Base-by-base conservation (phyloP, 2,797 vertebrate species). In the Manis crassicaudata region DNA sequence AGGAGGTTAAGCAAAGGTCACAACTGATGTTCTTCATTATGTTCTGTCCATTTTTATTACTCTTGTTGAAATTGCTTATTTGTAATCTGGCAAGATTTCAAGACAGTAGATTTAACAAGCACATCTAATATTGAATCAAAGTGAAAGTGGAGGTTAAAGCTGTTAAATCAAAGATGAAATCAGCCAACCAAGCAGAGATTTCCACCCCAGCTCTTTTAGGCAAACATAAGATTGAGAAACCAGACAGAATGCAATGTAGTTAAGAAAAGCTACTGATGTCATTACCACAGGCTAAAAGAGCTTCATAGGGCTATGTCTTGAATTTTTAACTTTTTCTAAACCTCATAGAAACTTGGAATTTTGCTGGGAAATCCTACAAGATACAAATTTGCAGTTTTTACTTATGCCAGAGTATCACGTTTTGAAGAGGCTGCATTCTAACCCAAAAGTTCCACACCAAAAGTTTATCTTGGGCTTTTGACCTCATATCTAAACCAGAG, bases 111-210 rank as follows among this genome's bases (percentile, higher is more conserved):
- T 96, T 95, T 79, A 84, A 93, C 43, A 88, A 87, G 85, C 50
- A 72, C 40, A 84, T 96, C 81, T 96, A 92, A 96, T 92, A 96
- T 73, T 94, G 80, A 96, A 88, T 84, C 62, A 88, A 96, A 97
- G 97, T 95, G 72, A 96, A 96, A 97, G 29, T 87, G 6, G 87
- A 94, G 70, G 85, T 91, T 94, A 89, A 94, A 94, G 50, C 62
- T 92, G 32, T 94, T 94, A 96, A 96, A 88, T 95, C 95, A 90
- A 89, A 96, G 92, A 95, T 89, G 60, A 95, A 95, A 94, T 96
- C 70, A 93, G 62, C 16, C 86, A 97, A 82, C 68, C 88, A 90
- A 32, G 35, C 80, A 92, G 73, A 94, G 70, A 46, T 94, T 83
- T 96, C 52, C 68, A 83, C 77, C 95, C 56, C 60, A 60, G n/a